Base-by-base conservation (phyloP, 2,888 invertebrate genomes). In the Erpobdella octoculata region DNA sequence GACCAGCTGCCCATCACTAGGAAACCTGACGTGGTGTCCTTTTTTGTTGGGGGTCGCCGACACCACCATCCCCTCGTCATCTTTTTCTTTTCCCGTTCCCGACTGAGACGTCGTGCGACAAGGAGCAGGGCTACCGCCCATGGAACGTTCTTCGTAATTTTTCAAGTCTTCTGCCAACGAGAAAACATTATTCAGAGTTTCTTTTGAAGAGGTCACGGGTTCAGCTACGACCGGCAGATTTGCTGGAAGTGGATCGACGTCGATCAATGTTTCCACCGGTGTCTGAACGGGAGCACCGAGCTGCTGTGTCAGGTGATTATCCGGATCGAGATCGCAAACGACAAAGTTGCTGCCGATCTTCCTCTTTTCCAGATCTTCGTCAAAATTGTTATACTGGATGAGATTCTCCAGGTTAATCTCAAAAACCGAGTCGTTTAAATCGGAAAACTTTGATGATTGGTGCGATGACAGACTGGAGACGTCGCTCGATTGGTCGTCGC, bases 351-450 rank as follows among this genome's bases (percentile, higher is more conserved):
- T 69, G 1, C 28, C 41, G 4, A 28, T 5, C 33, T 58, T 69
- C 33, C 35, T 58, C 18, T 58, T 69, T 37, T 67, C 25, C 33
- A 69, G 25, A 21, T 69, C 69, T n/a, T 31, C 58, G 36, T 53
- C 33, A 28, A 69, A 69, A 18, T 21, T 67, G 15, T 69, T 58
- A 46, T 53, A 53, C 9, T 53, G 69, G 15, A 35, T 48, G 15
- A 69, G 53, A 36, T 69, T 69, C 33, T 69, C 53, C 21, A 69
- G 53, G 58, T 69, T 69, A 12, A 28, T 28, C 35, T 69, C 31
- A 33, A 69, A 69, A 48, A 53, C 25, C 28, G 69, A 58, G 15
- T 69, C 58, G 21, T 33, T 33, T 9, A 53, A 31, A 41, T 58
- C 21, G 4, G 18, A 61, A 4, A 61, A 21, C 9, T 61, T 33